Conservation (phyloP, 2,797 vertebrate species). For the Anas acuta region DNA sequence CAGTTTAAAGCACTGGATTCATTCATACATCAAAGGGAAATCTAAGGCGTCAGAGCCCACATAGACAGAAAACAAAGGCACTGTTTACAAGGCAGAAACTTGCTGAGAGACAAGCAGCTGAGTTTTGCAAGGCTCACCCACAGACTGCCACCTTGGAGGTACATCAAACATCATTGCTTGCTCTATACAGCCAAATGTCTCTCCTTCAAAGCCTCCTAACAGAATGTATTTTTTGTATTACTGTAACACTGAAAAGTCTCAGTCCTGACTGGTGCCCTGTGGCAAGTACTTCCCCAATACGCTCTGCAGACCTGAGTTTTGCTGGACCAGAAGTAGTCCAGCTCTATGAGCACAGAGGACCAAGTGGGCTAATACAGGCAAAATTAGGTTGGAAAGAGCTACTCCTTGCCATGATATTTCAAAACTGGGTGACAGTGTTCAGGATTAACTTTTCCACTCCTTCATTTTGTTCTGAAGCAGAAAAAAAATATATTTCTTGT, state of each 20-base stretch:
- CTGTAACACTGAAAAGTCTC: neutral
- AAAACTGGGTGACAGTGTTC: neutral
- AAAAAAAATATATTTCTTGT: neutral
- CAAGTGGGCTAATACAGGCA: neutral
- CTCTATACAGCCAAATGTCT: slow-evolving; percentile 31
- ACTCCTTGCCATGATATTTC: neutral
- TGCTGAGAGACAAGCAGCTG: slow-evolving; percentile 57
- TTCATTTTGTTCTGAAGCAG: neutral
- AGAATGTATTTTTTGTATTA: slow-evolving; percentile 49
- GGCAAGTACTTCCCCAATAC: neutral
- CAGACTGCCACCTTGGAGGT: slow-evolving; percentile 57
- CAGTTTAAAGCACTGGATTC: slow-evolving; percentile 44
- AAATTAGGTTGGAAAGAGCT: neutral
- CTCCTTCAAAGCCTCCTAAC: slow-evolving; percentile 37
- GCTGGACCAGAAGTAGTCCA: neutral
- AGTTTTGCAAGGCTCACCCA: slow-evolving; percentile 55
- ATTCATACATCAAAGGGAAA: slow-evolving; percentile 60
- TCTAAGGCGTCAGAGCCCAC: neutral
- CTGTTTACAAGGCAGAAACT: slow-evolving; percentile 43
- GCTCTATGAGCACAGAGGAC: neutral
- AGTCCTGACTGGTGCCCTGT: neutral
- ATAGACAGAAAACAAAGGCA: slow-evolving; percentile 43
- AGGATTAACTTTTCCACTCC: neutral
- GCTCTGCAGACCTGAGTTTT: neutral
- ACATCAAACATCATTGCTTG: slow-evolving; percentile 53